phyloP scores from a whole-genome alignment of 2,888 invertebrate species.

The Crossocerus cetratus region DNA sequence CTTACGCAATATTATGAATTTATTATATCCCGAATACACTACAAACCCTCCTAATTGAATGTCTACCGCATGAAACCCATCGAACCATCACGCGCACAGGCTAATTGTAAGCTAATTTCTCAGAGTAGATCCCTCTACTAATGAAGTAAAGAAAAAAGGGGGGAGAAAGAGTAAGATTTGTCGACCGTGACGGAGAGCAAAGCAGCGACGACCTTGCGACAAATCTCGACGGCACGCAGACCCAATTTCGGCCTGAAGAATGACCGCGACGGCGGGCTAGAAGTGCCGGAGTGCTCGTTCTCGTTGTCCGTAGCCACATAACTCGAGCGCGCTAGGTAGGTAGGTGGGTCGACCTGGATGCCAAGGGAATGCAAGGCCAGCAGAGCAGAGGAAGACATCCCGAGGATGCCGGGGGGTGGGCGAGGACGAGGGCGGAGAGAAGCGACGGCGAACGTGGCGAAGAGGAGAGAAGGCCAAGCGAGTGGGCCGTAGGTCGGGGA shows the following conservation, averaged over 20 bases:
- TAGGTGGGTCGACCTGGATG: conserved; percentile 22
- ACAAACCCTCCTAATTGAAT: too few species aligned
- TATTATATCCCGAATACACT: too few species aligned
- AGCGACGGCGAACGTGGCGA: conserved; percentile 18
- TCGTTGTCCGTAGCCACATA: conserved; percentile 25
- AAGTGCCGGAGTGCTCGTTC: background rate
- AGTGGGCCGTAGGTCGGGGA: background rate
- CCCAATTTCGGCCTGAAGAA: conserved; percentile 11
- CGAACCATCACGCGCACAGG: too few species aligned
- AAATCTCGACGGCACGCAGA: conserved; percentile 10
- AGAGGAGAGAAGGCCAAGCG: conserved; percentile 3
- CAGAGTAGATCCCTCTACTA: too few species aligned
- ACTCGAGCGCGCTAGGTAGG: conserved; percentile 18
- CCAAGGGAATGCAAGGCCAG: background rate
- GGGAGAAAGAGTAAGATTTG: too few species aligned
- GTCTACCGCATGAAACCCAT: too few species aligned
- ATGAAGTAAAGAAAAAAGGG: too few species aligned
- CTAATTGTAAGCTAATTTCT: too few species aligned
- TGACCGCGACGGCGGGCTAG: conserved; percentile 12
- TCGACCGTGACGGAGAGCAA: too few species aligned
- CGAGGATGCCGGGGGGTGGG: conserved; percentile 16
- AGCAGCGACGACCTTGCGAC: background rate
- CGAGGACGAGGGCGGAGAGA: conserved; percentile 16
- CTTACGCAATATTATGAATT: too few species aligned
- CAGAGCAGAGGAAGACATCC: too few species aligned